Evolutionary conservation across 2,113 vertebrate species (phyloP), one percentile per base, ranked within the genome.

Genomic region (Leucosticte australis): DNA sequence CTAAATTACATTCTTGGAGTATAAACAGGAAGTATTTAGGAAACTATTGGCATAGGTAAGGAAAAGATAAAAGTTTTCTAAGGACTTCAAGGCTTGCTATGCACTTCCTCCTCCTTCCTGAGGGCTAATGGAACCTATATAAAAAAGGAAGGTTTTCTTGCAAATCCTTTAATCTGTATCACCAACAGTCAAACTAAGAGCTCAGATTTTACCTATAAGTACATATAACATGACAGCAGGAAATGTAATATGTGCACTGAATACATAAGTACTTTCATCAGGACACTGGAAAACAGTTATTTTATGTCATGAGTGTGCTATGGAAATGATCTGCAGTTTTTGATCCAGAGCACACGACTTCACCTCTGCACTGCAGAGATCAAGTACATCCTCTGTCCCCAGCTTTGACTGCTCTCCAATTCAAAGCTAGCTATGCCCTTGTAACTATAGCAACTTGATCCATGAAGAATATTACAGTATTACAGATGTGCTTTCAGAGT

Each of bases 181-280:
- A 53, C 10, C 6, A 3, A 49, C 1, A 70, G n/a, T 33, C 31
- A 75, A 74, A 46, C 39, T 23, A 63, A 49, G 42, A 74, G 24
- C n/a, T 70, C 60, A 39, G 33, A 30, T 73, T 69, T 73, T 60
- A 52, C 21, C 33, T 52, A 0, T 15, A 75, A 46, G 13, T 42
- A 53, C 17, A 30, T 7, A 3, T 4, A 42, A 21, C 42, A 44
- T 49, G 55, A 39, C 18, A 69, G 44, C 27, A 86, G 15, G 68
- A 83, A 55, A 55, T 1, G 1, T 6, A 69, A 2, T 6, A 23
- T 0, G 3, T 8, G n/a, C 21, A 46, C 35, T 41, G 15, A 67
- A 88, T 6, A 30, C 14, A 4, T 3, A 23, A 83, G 14, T 27
- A 47, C 21, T 55, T 76, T 22, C 20, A 1, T 56, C 53, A 80